These are phyloP conservation scores for Drosophila koepferae DNA, from an alignment of 2,888 invertebrate species.

Conservation along the genomic window DNA sequence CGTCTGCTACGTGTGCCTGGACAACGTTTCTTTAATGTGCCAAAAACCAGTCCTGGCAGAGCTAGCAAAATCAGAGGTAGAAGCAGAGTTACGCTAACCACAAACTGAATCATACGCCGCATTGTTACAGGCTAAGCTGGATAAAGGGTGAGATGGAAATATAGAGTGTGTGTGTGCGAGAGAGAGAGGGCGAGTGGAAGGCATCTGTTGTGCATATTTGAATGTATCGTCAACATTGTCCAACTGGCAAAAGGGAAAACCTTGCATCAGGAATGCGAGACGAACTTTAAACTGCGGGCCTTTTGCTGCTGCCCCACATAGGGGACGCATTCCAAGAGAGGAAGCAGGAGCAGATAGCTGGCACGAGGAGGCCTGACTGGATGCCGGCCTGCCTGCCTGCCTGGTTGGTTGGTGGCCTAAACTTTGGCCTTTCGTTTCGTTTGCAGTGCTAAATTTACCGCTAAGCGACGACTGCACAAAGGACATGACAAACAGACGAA, in stretches of 20 bases:
- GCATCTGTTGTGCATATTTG: conserved; percentile 54
- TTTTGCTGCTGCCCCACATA: conserved; percentile 25
- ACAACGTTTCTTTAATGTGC: conserved; percentile 45
- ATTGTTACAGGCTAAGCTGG: conserved; percentile 53
- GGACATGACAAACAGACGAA: conserved; percentile 50
- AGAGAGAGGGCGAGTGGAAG: background rate
- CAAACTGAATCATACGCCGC: conserved; percentile 73
- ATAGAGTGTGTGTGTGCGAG: background rate
- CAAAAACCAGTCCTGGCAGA: conserved; percentile 7
- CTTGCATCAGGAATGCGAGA: conserved; percentile 51
- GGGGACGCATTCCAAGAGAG: conserved; percentile 17
- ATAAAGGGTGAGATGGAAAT: background rate
- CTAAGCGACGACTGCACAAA: conserved; percentile 68
- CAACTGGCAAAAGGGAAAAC: conserved; percentile 35
- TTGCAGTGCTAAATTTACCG: conserved; percentile 59
- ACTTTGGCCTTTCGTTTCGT: conserved; percentile 34
- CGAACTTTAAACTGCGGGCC: conserved; percentile 72
- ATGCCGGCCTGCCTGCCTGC: conserved; percentile 17
- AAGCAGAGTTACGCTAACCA: conserved; percentile 36
- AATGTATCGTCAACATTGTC: conserved; percentile 51
- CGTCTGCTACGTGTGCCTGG: conserved; percentile 23
- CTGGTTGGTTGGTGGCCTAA: conserved; percentile 34
- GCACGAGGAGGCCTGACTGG: conserved; percentile 20
- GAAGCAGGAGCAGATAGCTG: conserved; percentile 22
- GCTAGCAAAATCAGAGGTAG: background rate